Base-by-base conservation (phyloP, 2,113 vertebrate species). In the Osmerus eperlanus region DNA sequence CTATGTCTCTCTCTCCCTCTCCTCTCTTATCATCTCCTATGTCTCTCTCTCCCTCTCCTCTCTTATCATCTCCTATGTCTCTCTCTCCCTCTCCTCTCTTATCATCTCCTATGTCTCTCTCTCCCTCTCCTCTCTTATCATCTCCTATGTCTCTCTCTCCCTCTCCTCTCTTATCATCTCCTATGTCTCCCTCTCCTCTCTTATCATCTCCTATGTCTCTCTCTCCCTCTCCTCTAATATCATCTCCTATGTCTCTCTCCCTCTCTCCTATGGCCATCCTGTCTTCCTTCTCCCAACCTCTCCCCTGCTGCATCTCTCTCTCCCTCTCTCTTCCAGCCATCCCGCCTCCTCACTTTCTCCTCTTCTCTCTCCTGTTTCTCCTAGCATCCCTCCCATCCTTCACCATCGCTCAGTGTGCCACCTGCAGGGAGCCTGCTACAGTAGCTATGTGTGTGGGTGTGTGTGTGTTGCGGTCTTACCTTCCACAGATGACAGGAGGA, bases 401-500 rank as follows among this genome's bases (percentile, higher is more conserved):
- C n/a, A 18, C 3, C 41, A 2, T 47, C 62, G 83, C 81, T 5
- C 8, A 51, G 47, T n/a, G 3, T 12, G 64, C 32, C 18, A 11
- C 64, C 41, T 47, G 41, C 64, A 65, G 64, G n/a, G 64, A 47
- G 18, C 64, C n/a, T 51, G 18, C 28, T 41, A 19, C 64, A 47
- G 47, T 19, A 18, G 41, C n/a, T 15, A 55, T n/a, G 18, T 21
- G 11, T 12, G 21, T 19, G 11, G 1, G 14, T 65, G 12, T 19
- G 47, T 77, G 79, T 72, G 66, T 68, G 68, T 71, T 70, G 72
- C 73, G 73, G 78, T 75, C 92, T 85, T 93, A 93, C 92, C 92
- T 92, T 93, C 89, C 76, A 91, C 89, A 83, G 84, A 91, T 79
- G 85, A 81, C 69, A 91, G 78, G 76, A 92, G 86, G 71, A 90